Conservation (phyloP, 2,888 invertebrate species). For the Ormyrus rosae region DNA sequence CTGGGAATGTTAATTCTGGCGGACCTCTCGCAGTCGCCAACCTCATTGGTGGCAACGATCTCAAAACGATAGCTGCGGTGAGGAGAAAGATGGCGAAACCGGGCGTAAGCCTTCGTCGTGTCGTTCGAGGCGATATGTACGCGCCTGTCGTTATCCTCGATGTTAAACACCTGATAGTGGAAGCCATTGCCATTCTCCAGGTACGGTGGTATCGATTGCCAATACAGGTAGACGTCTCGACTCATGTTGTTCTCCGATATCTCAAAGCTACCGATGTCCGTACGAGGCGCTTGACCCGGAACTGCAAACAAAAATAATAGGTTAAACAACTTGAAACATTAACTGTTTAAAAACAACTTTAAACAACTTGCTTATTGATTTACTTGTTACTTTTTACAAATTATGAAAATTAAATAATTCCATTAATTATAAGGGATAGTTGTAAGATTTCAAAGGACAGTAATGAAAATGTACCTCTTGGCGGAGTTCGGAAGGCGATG, state of each 20-base stretch:
- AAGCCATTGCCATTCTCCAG: constrained; percentile 87
- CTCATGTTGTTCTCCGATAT: constrained; percentile 76
- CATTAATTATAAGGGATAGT: too few species aligned
- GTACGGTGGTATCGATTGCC: constrained; percentile 84
- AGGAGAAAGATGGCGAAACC: constrained; percentile 77
- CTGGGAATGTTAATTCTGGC: constrained; percentile 82
- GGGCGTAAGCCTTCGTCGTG: constrained; percentile 80
- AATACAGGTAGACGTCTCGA: constrained; percentile 85
- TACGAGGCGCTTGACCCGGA: constrained; percentile 83
- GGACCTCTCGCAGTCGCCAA: constrained; percentile 79
- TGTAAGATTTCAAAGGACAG: too few species aligned
- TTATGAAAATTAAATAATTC: too few species aligned
- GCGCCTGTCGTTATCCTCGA: constrained; percentile 74
- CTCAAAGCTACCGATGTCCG: constrained; percentile 86
- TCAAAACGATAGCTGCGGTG: constrained; percentile 77
- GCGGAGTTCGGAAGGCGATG: constrained; percentile 79
- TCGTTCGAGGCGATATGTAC: constrained; percentile 76
- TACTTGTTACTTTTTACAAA: too few species aligned
- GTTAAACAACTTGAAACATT: too few species aligned
- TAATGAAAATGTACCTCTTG: constrained; percentile 64
- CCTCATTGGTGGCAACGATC: constrained; percentile 80
- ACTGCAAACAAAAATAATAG: constrained; percentile 67
- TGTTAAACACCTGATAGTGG: constrained; percentile 80
- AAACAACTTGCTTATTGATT: too few species aligned
- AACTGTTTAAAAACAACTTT: too few species aligned